Evolutionary conservation across 1,140 invertebrate species (phyloP), one percentile per base, ranked within the genome.

Genomic region (Papilio polytes): DNA sequence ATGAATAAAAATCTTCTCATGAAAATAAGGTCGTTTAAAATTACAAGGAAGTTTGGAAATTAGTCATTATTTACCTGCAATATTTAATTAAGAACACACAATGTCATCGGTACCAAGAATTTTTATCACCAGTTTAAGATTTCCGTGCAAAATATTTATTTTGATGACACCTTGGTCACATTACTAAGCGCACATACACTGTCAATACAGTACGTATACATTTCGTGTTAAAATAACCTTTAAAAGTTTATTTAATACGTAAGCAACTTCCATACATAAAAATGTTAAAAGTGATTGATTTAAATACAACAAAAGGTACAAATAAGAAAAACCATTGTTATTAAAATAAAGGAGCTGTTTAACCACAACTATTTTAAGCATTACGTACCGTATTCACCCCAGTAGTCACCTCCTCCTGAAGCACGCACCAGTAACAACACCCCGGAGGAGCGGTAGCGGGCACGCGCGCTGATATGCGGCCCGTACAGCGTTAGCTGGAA

Each of bases 361-460:
- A 18, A 12, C 3, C 13, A 66, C 18, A 8, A 12, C 20, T 26
- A 22, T 26, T 59, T 59, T 63, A 44, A 13, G 22, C 48, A 48
- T 46, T 51, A 84, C 82, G 73, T 72, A 98, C 97, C 97, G 89
- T 98, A 98, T 95, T 98, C 97, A 51, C 97, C 97, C 97, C 97
- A 98, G 90, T 98, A 98, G 90, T 98, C 97, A 3, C 97, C 97
- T 78, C 97, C 97, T 4, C 97, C 97, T 12, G 97, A 97, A 18
- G 97, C 97, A 85, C 97, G 96, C 0, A 98, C 97, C 74, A 98
- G 95, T 84, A 98, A 96, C 46, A 98, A 94, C 4, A 97, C 96
- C 44, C 97, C 97, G 63, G 96, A 97, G 9, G 97, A 98, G 81
- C 97, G 96, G 92, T 98, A 98, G 81, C 97, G 96, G 0, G 97